Conservation (phyloP, 2,113 vertebrate species). For the Xiphophorus maculatus region DNA sequence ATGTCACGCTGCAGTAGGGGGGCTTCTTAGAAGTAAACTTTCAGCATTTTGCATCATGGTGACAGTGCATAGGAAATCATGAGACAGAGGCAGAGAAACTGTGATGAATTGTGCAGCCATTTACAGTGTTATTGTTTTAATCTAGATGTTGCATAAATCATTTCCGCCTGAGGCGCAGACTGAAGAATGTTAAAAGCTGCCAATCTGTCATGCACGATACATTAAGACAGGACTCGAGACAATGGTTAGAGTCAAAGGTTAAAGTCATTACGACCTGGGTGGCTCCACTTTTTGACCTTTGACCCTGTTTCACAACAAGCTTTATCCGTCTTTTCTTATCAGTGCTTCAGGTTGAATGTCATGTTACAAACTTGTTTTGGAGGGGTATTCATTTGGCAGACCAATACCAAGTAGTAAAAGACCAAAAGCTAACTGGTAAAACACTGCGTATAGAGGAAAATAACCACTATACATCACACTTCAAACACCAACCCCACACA, state of each 20-base stretch:
- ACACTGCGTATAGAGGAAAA: too few relatives aligned
- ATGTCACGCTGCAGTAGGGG: slow-evolving; percentile 20
- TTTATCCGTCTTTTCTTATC: slow-evolving; percentile 47
- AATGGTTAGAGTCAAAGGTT: slow-evolving; percentile 71
- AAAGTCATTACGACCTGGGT: slow-evolving; percentile 80
- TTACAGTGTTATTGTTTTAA: not conserved
- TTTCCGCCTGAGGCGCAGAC: slow-evolving; percentile 27
- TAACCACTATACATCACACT: too few relatives aligned
- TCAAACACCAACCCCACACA: too few relatives aligned
- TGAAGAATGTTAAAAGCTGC: slow-evolving; percentile 52
- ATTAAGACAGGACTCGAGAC: slow-evolving; percentile 61
- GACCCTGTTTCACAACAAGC: slow-evolving; percentile 46
- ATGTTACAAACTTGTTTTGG: too few relatives aligned
- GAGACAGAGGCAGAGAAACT: not conserved
- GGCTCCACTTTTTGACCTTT: slow-evolving; percentile 71
- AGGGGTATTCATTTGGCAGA: too few relatives aligned
- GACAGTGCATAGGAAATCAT: slow-evolving; percentile 29
- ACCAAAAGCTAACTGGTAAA: too few relatives aligned
- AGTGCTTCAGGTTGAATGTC: slow-evolving; percentile 27
- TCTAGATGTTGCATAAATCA: slow-evolving; percentile 4
- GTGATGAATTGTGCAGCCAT: not conserved
- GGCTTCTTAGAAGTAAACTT: slow-evolving; percentile 54
- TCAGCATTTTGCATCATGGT: slow-evolving; percentile 51
- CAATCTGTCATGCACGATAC: slow-evolving; percentile 67
- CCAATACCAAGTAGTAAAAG: too few relatives aligned